Percentiles rank a stretch among this genome's conserved stretches.
These are phyloP conservation scores for Coregonus suidteri DNA, from an alignment of 2,797 vertebrate genomes.

Conservation along the genomic window DNA sequence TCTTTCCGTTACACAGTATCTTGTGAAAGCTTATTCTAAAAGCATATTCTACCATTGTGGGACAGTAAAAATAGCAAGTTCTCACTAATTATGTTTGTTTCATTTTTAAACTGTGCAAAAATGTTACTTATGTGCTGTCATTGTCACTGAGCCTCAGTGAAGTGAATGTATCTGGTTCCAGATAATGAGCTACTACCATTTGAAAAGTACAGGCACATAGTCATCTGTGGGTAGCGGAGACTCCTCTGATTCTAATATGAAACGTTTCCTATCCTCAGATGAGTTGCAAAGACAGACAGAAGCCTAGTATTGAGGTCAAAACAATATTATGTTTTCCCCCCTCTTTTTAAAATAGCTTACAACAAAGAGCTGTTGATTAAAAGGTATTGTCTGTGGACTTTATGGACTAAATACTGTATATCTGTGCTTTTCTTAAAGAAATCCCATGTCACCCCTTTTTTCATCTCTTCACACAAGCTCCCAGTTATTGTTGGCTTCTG, in stretches of 20 bases:
- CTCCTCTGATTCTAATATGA: slow-evolving; percentile 14
- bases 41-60: too few relatives aligned
- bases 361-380: not conserved
- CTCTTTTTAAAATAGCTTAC: not conserved
- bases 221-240: not conserved
- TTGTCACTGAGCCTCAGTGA: not conserved
- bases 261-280: slow-evolving; percentile 12
- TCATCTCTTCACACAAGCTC: not conserved
- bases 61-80: not conserved
- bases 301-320: not conserved
- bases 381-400: not conserved
- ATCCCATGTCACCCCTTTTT: not conserved
- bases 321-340: not conserved
- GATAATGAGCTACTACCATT: slow-evolving; percentile 4
- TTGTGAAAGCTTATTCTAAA: not conserved
- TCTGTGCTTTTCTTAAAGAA: not conserved
- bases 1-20: not conserved
- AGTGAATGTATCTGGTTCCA: not conserved
- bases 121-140: not conserved
- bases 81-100: not conserved
- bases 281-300: slow-evolving; percentile 2
- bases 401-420: not conserved
- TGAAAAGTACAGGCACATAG: slow-evolving; percentile 3
- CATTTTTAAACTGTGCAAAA: not conserved
- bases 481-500: not conserved